Evolutionary conservation across 2,113 vertebrate species (phyloP), one percentile per base, ranked within the genome.

Genomic region (Xiphophorus couchianus): DNA sequence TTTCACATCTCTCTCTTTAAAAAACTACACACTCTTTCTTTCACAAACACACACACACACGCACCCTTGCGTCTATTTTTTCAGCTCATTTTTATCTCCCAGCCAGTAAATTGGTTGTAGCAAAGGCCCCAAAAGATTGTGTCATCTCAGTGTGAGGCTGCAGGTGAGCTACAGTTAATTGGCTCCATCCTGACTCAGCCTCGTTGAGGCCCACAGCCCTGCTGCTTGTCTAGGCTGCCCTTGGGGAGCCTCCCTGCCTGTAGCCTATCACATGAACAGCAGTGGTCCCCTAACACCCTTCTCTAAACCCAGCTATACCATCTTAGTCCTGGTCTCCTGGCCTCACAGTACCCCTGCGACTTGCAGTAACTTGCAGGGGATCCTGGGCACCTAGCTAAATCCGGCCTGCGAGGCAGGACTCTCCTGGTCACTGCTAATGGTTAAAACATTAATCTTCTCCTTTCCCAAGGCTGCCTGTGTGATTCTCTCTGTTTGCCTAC

Each of bases 101-200:
- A 69, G 78, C 14, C 82, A 67, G 84, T 86, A 93, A 92, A 91
- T 93, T 88, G 89, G 85, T 83, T 88, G 80, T 27, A 74, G 73
- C 85, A 66, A 69, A 76, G 82, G 79, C 80, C 82, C 77, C 62
- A 66, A 82, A 37, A 88, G 86, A 81, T 88, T 77, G 88, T 90
- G 85, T 89, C 90, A 83, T 90, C 86, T 90, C 92, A 82, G 89
- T 81, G 89, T 82, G 90, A 87, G 88, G 83, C 91, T 91, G 82
- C 84, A 94, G 94, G 91, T 94, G 93, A 94, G 92, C 86, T 76
- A 71, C 74, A 84, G 87, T 91, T 95, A 95, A 95, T 94, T 94
- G 94, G 93, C 92, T 92, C 93, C 89, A 89, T 93, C 90, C 92
- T 78, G 86, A 84, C 90, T 71, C 85, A 90, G 86, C 89, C 82